Percentiles rank a stretch among this genome's conserved stretches.
Conservation (phyloP, 92 coral and sea anemone genomes). For the Plumapathes pennacea region DNA sequence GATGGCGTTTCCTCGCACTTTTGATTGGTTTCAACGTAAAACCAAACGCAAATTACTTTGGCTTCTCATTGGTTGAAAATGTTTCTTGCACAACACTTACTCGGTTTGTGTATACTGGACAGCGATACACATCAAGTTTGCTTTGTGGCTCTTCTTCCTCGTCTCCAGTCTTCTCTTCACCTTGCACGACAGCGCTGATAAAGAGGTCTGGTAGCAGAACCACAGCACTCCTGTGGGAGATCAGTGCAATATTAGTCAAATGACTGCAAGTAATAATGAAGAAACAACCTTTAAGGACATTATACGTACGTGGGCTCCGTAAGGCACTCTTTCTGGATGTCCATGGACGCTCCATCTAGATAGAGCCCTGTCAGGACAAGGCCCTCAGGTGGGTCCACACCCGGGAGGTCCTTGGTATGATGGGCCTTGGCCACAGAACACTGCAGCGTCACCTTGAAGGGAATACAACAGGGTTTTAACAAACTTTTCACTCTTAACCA, state of each 20-base stretch:
- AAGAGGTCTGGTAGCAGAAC: conserved; percentile 69
- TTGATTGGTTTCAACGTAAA: too few species aligned
- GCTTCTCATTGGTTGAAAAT: too few species aligned
- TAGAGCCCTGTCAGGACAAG: conserved; percentile 75
- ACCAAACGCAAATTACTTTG: too few species aligned
- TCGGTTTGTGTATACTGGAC: conserved; percentile 92
- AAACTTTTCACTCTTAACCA: too few species aligned
- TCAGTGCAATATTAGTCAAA: not conserved
- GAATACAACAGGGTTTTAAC: too few species aligned
- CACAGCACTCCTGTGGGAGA: conserved; percentile 51
- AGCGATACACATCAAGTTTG: conserved; percentile 49
- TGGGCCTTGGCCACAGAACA: conserved; percentile 59
- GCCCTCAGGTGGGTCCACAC: conserved; percentile 69
- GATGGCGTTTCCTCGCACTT: too few species aligned
- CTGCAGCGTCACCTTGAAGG: conserved; percentile 62
- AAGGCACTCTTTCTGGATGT: conserved; percentile 57
- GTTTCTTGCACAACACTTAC: conserved; percentile 56
- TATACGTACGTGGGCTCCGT: conserved; percentile 66
- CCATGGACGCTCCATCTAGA: conserved; percentile 85
- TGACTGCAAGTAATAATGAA: not conserved
- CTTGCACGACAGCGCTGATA: conserved; percentile 57
- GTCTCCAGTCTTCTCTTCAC: conserved; percentile 19
- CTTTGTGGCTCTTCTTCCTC: conserved; percentile 22
- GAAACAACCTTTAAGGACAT: not conserved
- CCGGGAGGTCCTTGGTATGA: conserved; percentile 38